A percentile compares a stretch with the other conserved stretches of the same genome.
These are phyloP conservation scores for Seladonia tumulorum DNA, from an alignment of 2,888 invertebrate genomes.

Conservation along the genomic window DNA sequence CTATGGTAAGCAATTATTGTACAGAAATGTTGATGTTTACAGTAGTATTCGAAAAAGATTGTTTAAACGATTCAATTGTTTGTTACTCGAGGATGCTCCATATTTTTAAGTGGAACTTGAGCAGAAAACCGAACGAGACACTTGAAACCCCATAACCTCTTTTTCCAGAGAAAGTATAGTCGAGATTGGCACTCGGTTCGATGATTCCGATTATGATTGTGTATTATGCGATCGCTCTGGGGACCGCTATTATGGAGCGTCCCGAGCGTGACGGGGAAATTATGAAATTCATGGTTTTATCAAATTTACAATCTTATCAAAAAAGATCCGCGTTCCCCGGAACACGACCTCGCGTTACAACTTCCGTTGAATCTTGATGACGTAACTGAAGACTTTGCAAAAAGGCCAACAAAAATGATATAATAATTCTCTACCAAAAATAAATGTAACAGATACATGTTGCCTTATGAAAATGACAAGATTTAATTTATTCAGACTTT, in stretches of 20 bases:
- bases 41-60: background rate
- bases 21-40: background rate
- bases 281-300: slow-evolving; percentile 27
- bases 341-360: no score
- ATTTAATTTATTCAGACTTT: no score
- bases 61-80: background rate
- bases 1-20: background rate
- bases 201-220: slow-evolving; percentile 49
- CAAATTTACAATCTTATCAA: background rate
- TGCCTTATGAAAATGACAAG: no score
- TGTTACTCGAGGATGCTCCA: background rate
- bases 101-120: background rate
- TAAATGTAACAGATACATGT: no score
- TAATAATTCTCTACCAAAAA: no score
- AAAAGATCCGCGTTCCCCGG: background rate
- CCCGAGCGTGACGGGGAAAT: slow-evolving; percentile 55
- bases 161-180: slow-evolving; percentile 63
- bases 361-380: no score
- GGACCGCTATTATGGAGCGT: slow-evolving; percentile 32
- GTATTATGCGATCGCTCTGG: slow-evolving; percentile 39
- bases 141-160: slow-evolving; percentile 57
- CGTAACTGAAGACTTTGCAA: no score
- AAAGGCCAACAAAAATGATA: no score
- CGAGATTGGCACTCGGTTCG: slow-evolving; percentile 50
- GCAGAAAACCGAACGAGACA: slow-evolving; percentile 56